Base-by-base conservation (phyloP, 1,140 invertebrate genomes). In the Oreohelix idahoensis region DNA sequence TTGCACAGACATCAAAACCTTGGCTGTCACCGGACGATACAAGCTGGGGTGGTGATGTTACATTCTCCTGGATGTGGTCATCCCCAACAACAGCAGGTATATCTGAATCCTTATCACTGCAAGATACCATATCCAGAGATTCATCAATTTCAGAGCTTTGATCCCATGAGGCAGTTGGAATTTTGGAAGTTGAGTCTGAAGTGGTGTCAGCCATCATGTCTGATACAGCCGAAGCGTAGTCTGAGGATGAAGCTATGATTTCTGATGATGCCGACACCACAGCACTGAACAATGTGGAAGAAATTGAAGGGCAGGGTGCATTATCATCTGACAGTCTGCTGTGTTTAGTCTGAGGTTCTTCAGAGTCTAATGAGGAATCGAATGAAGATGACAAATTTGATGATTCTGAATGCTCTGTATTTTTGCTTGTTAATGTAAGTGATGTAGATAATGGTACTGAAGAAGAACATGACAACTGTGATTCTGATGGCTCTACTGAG, bases 191-290 rank as follows among this genome's bases (percentile, higher is more conserved):
- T 17, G 63, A 66, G 63, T 66, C 63, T 66, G 63, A 32, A 32
- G 63, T 32, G 5, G 51, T 58, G 51, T 66, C 63, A 66, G 63
- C 63, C n/a, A 66, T 32, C 29, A 66, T 66, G 63, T 66, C 63
- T 66, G 63, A 66, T 17, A 1, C 32, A 58, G 26, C 53, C 2
- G 23, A 10, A 58, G 53, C 26, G 53, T n/a, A 10, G 17, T 32
- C 4, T 32, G 63, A 29, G 63, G 63, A 66, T 66, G 29, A 29
- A 8, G 63, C 63, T 66, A 1, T 23, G 8, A 23, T 32, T 66
- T 73, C 71, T 73, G 35, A 39, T 39, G 36, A 42, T 39, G 36
- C 11, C 5, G 38, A 45, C 39, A 45, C 42, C 17, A 20, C 36
- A 39, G 8, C 20, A 42, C 23, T n/a, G 26, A 17, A 26, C 15